These are phyloP conservation scores for Acrocephalus arundinaceus DNA, from an alignment of 2,113 vertebrate genomes.

Conservation along the genomic window DNA sequence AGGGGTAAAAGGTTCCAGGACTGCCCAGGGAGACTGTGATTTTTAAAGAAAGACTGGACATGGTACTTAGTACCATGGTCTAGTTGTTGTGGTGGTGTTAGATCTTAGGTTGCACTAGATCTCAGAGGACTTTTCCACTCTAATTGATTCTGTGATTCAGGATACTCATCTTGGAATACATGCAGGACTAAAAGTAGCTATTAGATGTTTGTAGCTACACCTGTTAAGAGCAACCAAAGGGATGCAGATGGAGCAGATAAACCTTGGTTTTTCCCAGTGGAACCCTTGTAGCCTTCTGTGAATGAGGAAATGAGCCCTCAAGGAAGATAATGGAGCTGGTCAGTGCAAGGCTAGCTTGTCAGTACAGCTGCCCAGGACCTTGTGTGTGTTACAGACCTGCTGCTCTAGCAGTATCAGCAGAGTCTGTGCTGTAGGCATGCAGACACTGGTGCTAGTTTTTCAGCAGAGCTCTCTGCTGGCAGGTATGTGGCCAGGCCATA, in stretches of 20 bases:
- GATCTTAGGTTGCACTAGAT: not conserved
- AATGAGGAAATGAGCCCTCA: not conserved
- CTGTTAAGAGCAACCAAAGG: not conserved
- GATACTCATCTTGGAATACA: not conserved
- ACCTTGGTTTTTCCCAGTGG: not conserved
- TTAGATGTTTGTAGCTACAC: not conserved
- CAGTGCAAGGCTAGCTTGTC: not conserved
- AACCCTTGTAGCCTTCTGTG: not conserved
- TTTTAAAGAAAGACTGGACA: not conserved
- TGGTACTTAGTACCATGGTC: not conserved
- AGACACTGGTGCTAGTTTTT: not conserved
- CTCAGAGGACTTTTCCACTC: not conserved
- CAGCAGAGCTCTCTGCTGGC: not conserved
- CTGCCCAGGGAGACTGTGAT: not conserved
- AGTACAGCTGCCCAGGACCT: not conserved
- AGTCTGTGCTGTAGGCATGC: not conserved
- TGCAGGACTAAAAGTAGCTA: not conserved
- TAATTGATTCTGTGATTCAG: not conserved
- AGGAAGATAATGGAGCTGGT: not conserved
- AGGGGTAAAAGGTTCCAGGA: not conserved
- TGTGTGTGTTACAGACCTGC: not conserved
- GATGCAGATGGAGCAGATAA: not conserved
- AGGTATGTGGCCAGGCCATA: not conserved
- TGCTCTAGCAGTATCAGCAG: not conserved
- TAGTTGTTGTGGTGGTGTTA: not conserved